Evolutionary conservation across 53 echinoderm and acorn worm genomes (phyloP).

Genomic region (Zoroaster sp.): DNA sequence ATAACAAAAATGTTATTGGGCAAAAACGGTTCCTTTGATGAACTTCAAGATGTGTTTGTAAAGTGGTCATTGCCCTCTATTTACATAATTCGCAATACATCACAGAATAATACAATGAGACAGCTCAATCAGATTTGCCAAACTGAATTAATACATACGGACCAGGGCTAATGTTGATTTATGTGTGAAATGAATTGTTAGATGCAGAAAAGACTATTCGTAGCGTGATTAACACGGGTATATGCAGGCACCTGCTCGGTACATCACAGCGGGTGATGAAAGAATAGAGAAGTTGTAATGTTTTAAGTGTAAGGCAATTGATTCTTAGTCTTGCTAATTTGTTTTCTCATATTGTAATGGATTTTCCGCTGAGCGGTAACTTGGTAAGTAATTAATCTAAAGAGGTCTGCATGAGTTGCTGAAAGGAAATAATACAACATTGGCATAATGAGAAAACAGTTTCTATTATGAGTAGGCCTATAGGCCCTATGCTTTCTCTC

Average conservation of each 20-base stretch:
- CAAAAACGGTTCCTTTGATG: too few species aligned
- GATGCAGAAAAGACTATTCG: background rate
- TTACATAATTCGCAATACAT: background rate
- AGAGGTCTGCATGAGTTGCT: background rate
- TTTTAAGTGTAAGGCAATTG: background rate
- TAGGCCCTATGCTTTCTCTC: too few species aligned
- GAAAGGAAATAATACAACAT: too few species aligned
- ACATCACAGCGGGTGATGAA: background rate
- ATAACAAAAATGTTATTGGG: too few species aligned
- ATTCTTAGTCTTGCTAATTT: background rate
- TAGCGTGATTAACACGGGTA: constrained; percentile 2
- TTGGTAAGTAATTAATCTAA: background rate
- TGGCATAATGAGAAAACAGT: too few species aligned
- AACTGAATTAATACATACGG: background rate
- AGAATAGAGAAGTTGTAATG: background rate
- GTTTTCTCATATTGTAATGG: background rate
- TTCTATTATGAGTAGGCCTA: too few species aligned
- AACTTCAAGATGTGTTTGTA: too few species aligned
- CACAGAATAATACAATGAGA: background rate
- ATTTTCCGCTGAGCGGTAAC: background rate
- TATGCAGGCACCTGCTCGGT: constrained; percentile 17
- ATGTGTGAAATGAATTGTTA: background rate
- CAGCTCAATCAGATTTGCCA: background rate
- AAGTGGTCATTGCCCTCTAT: background rate
- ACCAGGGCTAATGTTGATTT: background rate